phyloP scores from a whole-genome alignment of 2,888 invertebrate species.

The Drosophila demipolita region DNA sequence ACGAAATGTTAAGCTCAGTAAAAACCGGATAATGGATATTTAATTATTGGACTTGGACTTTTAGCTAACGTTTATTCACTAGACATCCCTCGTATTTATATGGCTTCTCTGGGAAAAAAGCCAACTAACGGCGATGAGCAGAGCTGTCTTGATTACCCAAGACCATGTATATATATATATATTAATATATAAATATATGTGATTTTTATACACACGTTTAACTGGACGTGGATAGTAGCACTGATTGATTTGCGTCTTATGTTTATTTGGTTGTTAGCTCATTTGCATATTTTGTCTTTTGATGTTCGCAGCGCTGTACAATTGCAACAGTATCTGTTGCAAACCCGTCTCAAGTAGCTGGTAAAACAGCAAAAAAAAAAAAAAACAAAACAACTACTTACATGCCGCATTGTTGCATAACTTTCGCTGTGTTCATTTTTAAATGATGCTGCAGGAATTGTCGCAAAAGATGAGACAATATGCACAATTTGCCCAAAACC shows the following conservation, averaged over 20 bases:
- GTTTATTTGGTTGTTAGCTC: slow-evolving; percentile 22
- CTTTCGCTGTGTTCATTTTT: slow-evolving; percentile 60
- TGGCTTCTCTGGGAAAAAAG: slow-evolving; percentile 32
- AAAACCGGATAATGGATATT: neutral
- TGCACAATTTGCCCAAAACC: neutral
- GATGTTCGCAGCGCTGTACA: slow-evolving; percentile 46
- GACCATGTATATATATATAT: neutral
- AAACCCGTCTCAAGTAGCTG: slow-evolving; percentile 52
- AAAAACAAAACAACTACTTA: neutral
- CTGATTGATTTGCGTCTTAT: slow-evolving; percentile 68
- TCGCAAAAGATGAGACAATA: slow-evolving; percentile 15
- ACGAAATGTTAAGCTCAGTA: too few species aligned
- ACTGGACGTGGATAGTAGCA: slow-evolving; percentile 57
- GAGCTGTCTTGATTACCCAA: slow-evolving; percentile 41
- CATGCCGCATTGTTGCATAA: slow-evolving; percentile 55
- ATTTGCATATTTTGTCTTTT: slow-evolving; percentile 30
- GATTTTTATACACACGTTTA: slow-evolving; percentile 25
- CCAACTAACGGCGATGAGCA: slow-evolving; percentile 6
- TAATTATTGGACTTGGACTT: neutral
- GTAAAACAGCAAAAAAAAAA: slow-evolving; percentile 3
- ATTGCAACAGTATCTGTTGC: slow-evolving; percentile 26
- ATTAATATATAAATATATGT: slow-evolving; percentile 1
- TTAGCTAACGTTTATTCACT: neutral
- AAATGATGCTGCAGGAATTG: slow-evolving; percentile 12
- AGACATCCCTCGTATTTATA: slow-evolving; percentile 22